Base-by-base conservation (phyloP, 2,888 invertebrate genomes). In the Aphidoletes aphidimyza region DNA sequence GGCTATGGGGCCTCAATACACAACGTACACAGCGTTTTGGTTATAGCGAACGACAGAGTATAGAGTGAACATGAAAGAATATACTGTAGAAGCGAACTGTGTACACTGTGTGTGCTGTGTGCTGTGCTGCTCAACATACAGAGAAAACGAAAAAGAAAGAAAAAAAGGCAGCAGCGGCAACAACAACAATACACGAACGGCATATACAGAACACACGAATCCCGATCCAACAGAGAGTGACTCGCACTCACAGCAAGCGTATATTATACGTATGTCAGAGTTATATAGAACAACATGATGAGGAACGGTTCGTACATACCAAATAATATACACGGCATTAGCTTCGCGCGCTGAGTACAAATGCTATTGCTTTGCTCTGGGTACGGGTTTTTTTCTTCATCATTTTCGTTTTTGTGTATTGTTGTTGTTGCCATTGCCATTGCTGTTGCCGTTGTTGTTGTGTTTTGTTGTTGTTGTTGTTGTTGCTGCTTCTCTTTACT, bases 281-380 rank as follows among this genome's bases (percentile, higher is more conserved):
- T 30, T 69, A 69, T 69, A 69, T 69, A 69, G 69, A 69, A 69
- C 69, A 69, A 69, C 69, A 69, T 69, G 30, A 14, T 69, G 37
- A 81, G 39, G 81, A 81, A 81, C n/a, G 37, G 81, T 81, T 81
- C 37, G 37, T 81, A 81, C 81, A 37, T 37, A 81, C 81, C 81
- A 37, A 81, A 81, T 81, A 81, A 81, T 69, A 69, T 69, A 69
- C 69, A 69, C 69, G 69, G 69, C 69, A 69, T 69, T 69, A 69
- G 69, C 30, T 69, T 69, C 69, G 69, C 69, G 69, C 69, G 69
- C 69, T 69, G 69, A 69, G 69, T 69, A 69, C 69, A 69, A 69
- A 69, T 69, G 69, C 69, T 69, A 69, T 69, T 81, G 81, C 81
- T 81, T 37, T 19, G 81, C 81, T 81, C 81, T 81, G 81, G 81